Conservation (phyloP, 2,888 invertebrate species). For the Temnothorax unifasciatus region DNA sequence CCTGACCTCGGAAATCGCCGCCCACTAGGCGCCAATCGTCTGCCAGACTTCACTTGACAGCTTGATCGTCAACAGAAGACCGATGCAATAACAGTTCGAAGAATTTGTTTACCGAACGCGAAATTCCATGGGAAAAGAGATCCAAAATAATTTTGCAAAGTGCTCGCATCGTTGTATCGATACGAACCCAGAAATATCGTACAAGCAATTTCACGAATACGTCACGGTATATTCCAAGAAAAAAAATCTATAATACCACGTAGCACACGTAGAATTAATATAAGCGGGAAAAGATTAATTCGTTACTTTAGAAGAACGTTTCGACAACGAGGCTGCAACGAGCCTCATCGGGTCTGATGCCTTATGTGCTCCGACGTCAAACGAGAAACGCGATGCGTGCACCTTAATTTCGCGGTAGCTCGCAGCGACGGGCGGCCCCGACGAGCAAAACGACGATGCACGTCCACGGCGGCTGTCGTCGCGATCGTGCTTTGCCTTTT, state of each 20-base stretch:
- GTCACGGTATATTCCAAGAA: not conserved
- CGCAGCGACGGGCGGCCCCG: conserved; percentile 30
- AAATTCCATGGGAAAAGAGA: not conserved
- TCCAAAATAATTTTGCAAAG: conserved; percentile 18
- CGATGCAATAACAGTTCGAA: not conserved
- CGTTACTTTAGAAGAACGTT: not conserved
- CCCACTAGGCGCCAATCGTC: conserved; percentile 47
- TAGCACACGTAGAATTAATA: not conserved
- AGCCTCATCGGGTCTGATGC: not conserved
- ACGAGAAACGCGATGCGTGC: conserved; percentile 46
- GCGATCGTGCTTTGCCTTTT: conserved; percentile 66
- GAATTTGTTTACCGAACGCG: conserved; percentile 10
- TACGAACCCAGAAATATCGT: not conserved
- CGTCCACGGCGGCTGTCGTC: conserved; percentile 60
- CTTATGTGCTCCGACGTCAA: conserved; percentile 23
- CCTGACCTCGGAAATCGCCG: conserved; percentile 53
- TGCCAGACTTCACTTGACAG: not conserved
- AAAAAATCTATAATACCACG: not conserved
- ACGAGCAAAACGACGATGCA: conserved; percentile 47
- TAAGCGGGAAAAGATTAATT: not conserved
- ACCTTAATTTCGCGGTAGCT: conserved; percentile 66
- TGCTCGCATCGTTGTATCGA: not conserved
- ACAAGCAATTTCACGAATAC: not conserved
- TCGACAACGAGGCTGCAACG: not conserved
- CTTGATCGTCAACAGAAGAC: conserved; percentile 17